Evolutionary conservation across 2,888 invertebrate species (phyloP), one percentile per base, ranked within the genome.

Genomic region (Troides aeacus): DNA sequence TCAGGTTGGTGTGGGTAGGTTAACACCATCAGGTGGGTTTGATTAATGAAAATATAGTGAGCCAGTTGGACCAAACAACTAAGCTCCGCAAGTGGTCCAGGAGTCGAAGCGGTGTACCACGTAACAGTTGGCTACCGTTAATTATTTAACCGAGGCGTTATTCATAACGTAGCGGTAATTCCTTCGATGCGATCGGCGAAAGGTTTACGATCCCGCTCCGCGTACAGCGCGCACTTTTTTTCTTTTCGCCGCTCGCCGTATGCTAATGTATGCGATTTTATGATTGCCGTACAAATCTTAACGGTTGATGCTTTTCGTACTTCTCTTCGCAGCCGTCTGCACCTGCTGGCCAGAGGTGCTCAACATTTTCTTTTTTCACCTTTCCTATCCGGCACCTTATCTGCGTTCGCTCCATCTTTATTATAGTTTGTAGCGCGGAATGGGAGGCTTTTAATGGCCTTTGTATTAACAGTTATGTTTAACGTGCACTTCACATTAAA

Each of bases 221-320:
- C 79, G 78, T 79, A 79, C 80, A 73, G 74, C 74, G 72, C 72
- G 70, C 68, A 73, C 72, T 77, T 82, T 84, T 30, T 21, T 21
- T 39, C 7, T 42, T 42, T 53, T 82, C 82, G 74, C 76, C 61
- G 64, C 77, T 74, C 74, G 72, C 72, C 76, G 74, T 82, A 82
- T 84, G 84, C 76, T 82, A 83, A 83, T 84, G 74, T 68, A 66
- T 73, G 75, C 75, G 66, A 77, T 77, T 79, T 78, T 77, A 84
- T 79, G 78, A 77, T 78, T 77, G 76, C 74, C 73, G 74, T 76
- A 81, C 80, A 79, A 81, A 81, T 81, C 74, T 77, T 77, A 76
- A 79, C 75, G 76, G 75, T 75, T 73, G 74, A 70, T 74, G 71
- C 69, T 66, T 69, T 69, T 62, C 65, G 69, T 69, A 61, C 42